Percentiles rank a stretch among this genome's conserved stretches.
Conservation (phyloP, 2,797 vertebrate species). For the Tadarida brasiliensis region DNA sequence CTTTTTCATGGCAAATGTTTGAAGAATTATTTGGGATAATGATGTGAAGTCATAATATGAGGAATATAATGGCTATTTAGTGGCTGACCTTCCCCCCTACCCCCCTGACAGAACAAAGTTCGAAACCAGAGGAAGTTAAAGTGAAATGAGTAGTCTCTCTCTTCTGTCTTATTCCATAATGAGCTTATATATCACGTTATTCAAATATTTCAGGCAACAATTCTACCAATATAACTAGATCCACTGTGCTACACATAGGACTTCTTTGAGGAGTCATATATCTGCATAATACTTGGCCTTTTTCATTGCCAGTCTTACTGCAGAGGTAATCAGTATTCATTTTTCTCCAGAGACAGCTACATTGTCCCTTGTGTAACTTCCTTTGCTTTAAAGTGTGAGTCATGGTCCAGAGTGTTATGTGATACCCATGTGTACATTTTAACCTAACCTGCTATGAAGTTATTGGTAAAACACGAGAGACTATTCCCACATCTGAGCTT, state of each 20-base stretch:
- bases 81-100: background rate
- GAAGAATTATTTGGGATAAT: background rate
- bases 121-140: constrained; percentile 44
- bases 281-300: background rate
- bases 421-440: background rate
- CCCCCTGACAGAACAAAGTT: background rate
- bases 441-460: background rate
- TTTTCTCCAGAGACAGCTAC: background rate
- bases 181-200: constrained; percentile 14
- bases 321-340: background rate
- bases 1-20: constrained; percentile 33
- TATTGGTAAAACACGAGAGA: background rate
- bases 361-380: background rate
- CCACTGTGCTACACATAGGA: background rate
- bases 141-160: background rate
- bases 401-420: background rate
- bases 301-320: background rate
- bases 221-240: background rate
- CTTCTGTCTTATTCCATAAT: background rate
- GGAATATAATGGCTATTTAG: background rate
- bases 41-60: background rate
- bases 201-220: constrained; percentile 22
- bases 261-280: background rate
- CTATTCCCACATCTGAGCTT: background rate
- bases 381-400: background rate